Evolutionary conservation across 2,113 vertebrate genomes (phyloP), one percentile per base, ranked within the genome.

Genomic region (Mastomys coucha): DNA sequence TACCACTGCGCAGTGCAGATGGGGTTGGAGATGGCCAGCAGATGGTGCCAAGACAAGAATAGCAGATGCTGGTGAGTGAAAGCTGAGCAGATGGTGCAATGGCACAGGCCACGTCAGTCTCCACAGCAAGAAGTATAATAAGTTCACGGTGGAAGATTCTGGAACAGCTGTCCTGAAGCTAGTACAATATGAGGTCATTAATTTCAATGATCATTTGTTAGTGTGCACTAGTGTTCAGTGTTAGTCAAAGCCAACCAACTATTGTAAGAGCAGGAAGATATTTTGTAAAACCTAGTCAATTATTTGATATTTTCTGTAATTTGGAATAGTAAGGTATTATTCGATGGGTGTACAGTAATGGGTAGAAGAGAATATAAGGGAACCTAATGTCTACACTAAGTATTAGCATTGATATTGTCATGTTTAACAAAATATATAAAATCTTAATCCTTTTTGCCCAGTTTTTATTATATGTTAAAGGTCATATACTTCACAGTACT

Each of bases 141-240:
- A 94, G 95, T 96, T 97, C 96, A 96, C 2, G 0, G 81, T 88
- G 81, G 91, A 91, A 97, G 89, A 78, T 91, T 96, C 87, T 93
- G 78, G 73, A 98, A 97, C 96, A 98, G 96, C 97, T 98, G 95
- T 92, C 89, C 88, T 86, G 65, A 96, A 93, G 91, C 65, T 77
- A 85, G 58, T 73, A 88, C 69, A 92, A 81, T 58, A 82, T 65
- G 89, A 97, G 93, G 60, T 91, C 92, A 88, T 93, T 95, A 81
- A 87, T 96, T 97, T 91, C 94, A 70, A 33, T 67, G 73, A 91
- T 93, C 87, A 75, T 84, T 90, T 96, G 86, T 89, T 93, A 67
- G 49, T 75, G 89, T 70, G 88, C 22, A 63, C 58, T 77, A 28
- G 85, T 97, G 75, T 51, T 65, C 63, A 94, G 42, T n/a, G 19